A percentile compares a stretch with the other conserved stretches of the same genome.
phyloP scores from a whole-genome alignment of 2,888 invertebrate species.

The Abrostola triplasia region DNA sequence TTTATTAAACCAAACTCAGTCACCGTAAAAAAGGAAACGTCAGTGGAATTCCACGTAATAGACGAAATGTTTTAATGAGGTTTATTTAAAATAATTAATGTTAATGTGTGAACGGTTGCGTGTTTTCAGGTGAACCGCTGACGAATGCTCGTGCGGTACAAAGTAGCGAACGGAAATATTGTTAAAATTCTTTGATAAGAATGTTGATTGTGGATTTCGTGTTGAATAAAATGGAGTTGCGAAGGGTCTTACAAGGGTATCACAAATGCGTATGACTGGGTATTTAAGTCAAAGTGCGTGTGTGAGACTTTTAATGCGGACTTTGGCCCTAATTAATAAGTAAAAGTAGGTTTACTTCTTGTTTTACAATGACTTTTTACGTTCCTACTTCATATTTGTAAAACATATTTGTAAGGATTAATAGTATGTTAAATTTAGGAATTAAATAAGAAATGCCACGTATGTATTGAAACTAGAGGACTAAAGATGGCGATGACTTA shows the following conservation, averaged over 20 bases:
- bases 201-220: conserved; percentile 45
- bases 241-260: conserved; percentile 7
- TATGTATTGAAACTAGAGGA: too few species aligned
- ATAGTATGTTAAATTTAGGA: too few species aligned
- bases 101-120: conserved; percentile 72
- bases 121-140: conserved; percentile 68
- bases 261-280: conserved; percentile 17
- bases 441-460: too few species aligned
- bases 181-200: conserved; percentile 76
- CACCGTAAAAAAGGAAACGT: conserved; percentile 70
- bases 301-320: conserved; percentile 1
- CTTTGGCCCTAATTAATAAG: not conserved
- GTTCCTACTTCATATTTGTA: too few species aligned
- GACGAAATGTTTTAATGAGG: conserved; percentile 83
- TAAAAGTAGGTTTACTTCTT: too few species aligned
- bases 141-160: conserved; percentile 56
- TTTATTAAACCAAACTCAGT: conserved; percentile 66
- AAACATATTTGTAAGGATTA: too few species aligned
- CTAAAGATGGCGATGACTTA: too few species aligned
- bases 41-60: conserved; percentile 75
- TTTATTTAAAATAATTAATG: conserved; percentile 71
- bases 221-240: conserved; percentile 25
- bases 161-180: conserved; percentile 74
- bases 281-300: conserved; percentile 11
- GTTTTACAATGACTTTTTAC: too few species aligned